phyloP scores from a whole-genome alignment of 2,797 vertebrate genomes.

The Argentina silus region DNA sequence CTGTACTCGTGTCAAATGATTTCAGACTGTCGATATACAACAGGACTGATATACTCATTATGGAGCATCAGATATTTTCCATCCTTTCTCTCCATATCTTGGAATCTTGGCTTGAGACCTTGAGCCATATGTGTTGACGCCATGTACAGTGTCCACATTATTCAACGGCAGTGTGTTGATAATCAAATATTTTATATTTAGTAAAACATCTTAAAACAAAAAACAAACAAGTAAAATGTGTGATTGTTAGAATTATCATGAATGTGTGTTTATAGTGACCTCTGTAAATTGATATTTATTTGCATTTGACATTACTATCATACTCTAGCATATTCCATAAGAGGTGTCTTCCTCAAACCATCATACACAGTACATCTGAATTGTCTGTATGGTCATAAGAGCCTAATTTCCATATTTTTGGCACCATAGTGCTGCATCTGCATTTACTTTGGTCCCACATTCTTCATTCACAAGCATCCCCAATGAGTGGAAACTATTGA shows the following conservation, averaged over 20 bases:
- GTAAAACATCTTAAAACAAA: background rate
- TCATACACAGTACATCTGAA: too few species aligned
- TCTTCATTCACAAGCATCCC: too few species aligned
- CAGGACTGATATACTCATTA: constrained; percentile 23
- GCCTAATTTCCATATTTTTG: background rate
- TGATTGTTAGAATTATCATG: too few species aligned
- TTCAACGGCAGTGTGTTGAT: background rate
- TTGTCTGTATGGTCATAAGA: too few species aligned
- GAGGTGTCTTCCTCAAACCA: too few species aligned
- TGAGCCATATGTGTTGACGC: background rate
- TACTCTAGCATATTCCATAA: too few species aligned
- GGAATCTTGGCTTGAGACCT: constrained; percentile 15
- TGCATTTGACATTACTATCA: too few species aligned
- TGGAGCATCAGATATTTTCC: constrained; percentile 15
- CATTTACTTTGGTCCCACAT: background rate
- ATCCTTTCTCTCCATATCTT: constrained; percentile 36
- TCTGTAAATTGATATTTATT: too few species aligned
- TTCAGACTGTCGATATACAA: constrained; percentile 19
- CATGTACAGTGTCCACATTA: background rate
- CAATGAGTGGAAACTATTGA: too few species aligned
- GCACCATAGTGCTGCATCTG: background rate
- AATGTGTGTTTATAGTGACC: too few species aligned
- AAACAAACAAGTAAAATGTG: background rate
- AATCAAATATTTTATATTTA: background rate
- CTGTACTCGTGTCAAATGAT: constrained; percentile 14